Evolutionary conservation across 2,797 vertebrate species (phyloP), one percentile per base, ranked within the genome.

Genomic region (Poecilia velifera): DNA sequence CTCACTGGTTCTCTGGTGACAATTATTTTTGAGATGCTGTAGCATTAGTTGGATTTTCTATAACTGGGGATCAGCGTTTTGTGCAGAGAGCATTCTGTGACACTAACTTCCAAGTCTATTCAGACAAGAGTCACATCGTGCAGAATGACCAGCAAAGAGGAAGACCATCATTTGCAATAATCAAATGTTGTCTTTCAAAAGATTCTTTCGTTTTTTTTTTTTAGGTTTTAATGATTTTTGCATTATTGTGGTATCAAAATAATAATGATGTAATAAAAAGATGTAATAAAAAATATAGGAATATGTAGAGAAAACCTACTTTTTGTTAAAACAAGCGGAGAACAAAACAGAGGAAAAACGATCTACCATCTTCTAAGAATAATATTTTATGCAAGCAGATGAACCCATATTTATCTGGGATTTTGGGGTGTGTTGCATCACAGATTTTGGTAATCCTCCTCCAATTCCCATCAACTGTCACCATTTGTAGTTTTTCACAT

Each of bases 11-110:
- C 89, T 88, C 87, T 20, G 53, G 76, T 82, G 89, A 82, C 82
- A 74, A 89, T 90, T 88, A 84, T 84, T 77, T 70, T 76, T 86
- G 55, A 80, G 80, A 82, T 79, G 73, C 57, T 36, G 81, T 62
- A 73, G 79, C 76, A 83, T 90, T 88, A 85, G 82, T 82, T 90
- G 85, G 78, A 87, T 83, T 86, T 68, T 76, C 77, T 68, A 43
- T 89, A 81, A 79, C 78, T 78, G 71, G 79, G 83, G 78, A 88
- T 84, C 77, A 73, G 79, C 45, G 78, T 84, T 84, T 57, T 39
- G 47, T 16, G 73, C 72, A 78, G 53, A 84, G 55, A 53, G 80
- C n/a, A 39, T n/a, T 73, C 76, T 6, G 39, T 59, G 45, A 73
- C 73, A 36, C 45, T 76, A 53, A 78, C 68, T 74, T 51, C 13